A percentile compares a stretch with the other conserved stretches of the same genome.
phyloP scores from a whole-genome alignment of 2,113 vertebrate genomes.

The Lasiurus borealis region DNA sequence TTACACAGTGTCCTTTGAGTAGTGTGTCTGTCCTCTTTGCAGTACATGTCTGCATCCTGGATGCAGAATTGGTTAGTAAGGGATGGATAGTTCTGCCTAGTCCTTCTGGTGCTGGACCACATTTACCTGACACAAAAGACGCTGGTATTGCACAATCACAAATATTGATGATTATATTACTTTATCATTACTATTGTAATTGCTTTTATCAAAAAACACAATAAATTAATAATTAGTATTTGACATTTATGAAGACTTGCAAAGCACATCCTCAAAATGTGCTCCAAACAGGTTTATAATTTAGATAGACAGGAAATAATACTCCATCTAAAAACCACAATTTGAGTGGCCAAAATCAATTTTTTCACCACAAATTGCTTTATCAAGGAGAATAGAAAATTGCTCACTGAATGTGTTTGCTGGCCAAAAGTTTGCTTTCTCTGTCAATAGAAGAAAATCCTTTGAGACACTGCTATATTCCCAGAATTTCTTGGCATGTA shows the following conservation, averaged over 20 bases:
- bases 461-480: not conserved
- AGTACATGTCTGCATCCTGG: not conserved
- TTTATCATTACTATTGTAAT: not conserved
- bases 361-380: not conserved
- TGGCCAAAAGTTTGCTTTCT: not conserved
- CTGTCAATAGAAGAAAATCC: not conserved
- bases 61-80: fast-evolving
- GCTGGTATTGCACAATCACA: not conserved
- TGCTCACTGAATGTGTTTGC: not conserved
- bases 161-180: not conserved
- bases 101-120: not conserved
- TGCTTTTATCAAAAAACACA: conserved; percentile 58
- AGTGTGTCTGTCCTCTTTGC: not conserved
- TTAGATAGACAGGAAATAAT: conserved; percentile 40
- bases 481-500: not conserved
- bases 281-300: conserved; percentile 25
- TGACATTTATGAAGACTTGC: conserved; percentile 38
- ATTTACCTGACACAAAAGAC: not conserved
- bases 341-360: not conserved
- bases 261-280: conserved; percentile 30
- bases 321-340: not conserved
- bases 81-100: not conserved
- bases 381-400: not conserved
- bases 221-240: conserved; percentile 52
- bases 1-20: not conserved